Evolutionary conservation across 1,140 invertebrate species (phyloP).

Genomic region (Orius insidiosus): DNA sequence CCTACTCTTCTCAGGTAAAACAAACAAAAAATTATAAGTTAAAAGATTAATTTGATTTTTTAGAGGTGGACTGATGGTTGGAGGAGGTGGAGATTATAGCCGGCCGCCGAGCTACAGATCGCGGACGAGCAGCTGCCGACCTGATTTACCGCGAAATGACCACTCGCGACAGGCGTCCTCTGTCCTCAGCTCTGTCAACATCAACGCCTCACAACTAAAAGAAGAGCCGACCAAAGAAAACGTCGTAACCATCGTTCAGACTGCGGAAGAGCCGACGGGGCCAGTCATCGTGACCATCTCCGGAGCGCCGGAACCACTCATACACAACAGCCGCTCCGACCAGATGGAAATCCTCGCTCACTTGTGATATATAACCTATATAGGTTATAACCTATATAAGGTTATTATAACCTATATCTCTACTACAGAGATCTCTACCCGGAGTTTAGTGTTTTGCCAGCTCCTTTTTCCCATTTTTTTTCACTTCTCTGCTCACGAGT

Average conservation of each 20-base stretch:
- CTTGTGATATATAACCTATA: too few species aligned
- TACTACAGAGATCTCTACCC: too few species aligned
- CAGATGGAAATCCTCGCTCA: constrained; percentile 39
- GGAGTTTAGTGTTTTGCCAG: too few species aligned
- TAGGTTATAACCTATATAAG: too few species aligned
- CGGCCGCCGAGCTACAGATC: constrained; percentile 41
- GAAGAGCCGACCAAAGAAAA: constrained; percentile 29
- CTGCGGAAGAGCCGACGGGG: constrained; percentile 30
- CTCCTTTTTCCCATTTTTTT: too few species aligned
- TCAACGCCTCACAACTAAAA: background rate
- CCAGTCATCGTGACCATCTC: constrained; percentile 33
- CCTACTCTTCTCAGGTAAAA: constrained; percentile 41
- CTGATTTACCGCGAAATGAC: constrained; percentile 15
- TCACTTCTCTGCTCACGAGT: too few species aligned
- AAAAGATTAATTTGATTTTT: too few species aligned
- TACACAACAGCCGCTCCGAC: constrained; percentile 20
- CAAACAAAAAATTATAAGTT: too few species aligned
- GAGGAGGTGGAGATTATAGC: constrained; percentile 24
- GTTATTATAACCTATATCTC: too few species aligned
- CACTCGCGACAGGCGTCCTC: constrained; percentile 16
- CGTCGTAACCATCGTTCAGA: constrained; percentile 43
- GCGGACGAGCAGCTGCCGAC: constrained; percentile 23
- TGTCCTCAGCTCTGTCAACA: constrained; percentile 12
- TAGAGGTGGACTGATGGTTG: constrained; percentile 14
- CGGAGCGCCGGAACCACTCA: constrained; percentile 27